A percentile compares a stretch with the other conserved stretches of the same genome.
phyloP scores from a whole-genome alignment of 2,113 vertebrate species.

The Pithys albifrons region DNA sequence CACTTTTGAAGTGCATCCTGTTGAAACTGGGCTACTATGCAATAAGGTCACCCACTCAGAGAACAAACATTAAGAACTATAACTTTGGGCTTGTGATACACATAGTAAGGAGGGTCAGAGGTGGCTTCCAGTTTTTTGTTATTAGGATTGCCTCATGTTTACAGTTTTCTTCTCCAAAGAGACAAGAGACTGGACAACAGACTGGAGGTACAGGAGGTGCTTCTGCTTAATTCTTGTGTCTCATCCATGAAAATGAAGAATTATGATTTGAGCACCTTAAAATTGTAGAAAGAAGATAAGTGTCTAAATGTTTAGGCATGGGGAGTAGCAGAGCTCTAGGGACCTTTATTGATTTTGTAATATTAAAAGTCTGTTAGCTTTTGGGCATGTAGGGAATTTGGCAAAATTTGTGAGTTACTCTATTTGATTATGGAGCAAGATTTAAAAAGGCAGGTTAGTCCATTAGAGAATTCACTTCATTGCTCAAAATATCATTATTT shows the following conservation, averaged over 20 bases:
- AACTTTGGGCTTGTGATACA: background rate
- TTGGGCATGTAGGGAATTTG: background rate
- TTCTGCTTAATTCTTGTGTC: background rate
- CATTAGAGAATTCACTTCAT: background rate
- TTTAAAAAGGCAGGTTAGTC: background rate
- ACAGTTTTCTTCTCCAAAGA: background rate
- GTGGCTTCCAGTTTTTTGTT: background rate
- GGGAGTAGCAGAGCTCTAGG: background rate
- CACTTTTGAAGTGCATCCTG: background rate
- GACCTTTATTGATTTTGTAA: background rate
- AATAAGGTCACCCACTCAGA: background rate
- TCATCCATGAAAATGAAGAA: background rate
- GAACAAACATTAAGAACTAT: background rate
- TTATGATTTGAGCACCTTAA: background rate
- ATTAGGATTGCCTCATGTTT: background rate
- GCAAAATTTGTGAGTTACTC: background rate
- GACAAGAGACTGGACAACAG: background rate
- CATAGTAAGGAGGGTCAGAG: background rate
- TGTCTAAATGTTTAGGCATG: background rate
- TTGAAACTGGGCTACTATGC: background rate
- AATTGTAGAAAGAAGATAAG: background rate
- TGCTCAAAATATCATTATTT: background rate
- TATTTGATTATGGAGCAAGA: background rate
- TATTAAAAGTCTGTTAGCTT: background rate
- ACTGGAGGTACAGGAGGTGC: background rate